phyloP scores from a whole-genome alignment of 2,113 vertebrate species.

The Centropus unirufus region DNA sequence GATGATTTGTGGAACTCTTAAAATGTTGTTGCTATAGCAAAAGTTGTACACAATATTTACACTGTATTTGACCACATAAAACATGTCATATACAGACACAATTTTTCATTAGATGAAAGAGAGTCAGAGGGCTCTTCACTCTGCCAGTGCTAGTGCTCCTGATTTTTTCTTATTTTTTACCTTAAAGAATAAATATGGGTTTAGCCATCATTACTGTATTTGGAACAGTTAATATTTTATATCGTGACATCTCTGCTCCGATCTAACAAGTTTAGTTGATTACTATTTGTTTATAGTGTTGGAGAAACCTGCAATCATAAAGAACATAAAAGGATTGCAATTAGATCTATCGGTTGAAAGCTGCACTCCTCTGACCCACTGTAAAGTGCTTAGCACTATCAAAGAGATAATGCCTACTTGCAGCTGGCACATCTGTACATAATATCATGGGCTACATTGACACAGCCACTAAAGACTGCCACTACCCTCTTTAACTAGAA shows the following conservation, averaged over 20 bases:
- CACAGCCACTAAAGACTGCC: slow-evolving; percentile 79
- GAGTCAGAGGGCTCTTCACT: slow-evolving; percentile 73
- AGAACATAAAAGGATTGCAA: slow-evolving; percentile 89
- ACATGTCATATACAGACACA: slow-evolving; percentile 71
- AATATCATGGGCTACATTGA: slow-evolving; percentile 80
- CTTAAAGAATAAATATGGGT: slow-evolving; percentile 80
- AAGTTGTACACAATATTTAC: slow-evolving; percentile 81
- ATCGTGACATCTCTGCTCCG: slow-evolving; percentile 81
- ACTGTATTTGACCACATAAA: slow-evolving; percentile 81
- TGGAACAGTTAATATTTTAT: slow-evolving; percentile 85
- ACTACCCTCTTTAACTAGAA: slow-evolving; percentile 77
- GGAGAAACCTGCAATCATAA: slow-evolving; percentile 92
- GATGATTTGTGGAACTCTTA: slow-evolving; percentile 77
- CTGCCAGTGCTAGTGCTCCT: slow-evolving; percentile 63
- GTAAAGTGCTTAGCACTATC: slow-evolving; percentile 89
- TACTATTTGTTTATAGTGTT: slow-evolving; percentile 88
- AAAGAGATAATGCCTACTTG: slow-evolving; percentile 83
- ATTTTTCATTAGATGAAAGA: slow-evolving; percentile 79
- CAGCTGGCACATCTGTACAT: slow-evolving; percentile 85
- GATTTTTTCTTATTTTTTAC: slow-evolving; percentile 76
- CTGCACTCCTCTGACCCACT: slow-evolving; percentile 86
- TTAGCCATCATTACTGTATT: slow-evolving; percentile 83
- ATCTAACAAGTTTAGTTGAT: slow-evolving; percentile 90
- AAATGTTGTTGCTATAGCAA: slow-evolving; percentile 75
- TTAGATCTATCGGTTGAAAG: slow-evolving; percentile 91